Base-by-base conservation (phyloP, 2,888 invertebrate genomes). In the Rhodophaea formosa region DNA sequence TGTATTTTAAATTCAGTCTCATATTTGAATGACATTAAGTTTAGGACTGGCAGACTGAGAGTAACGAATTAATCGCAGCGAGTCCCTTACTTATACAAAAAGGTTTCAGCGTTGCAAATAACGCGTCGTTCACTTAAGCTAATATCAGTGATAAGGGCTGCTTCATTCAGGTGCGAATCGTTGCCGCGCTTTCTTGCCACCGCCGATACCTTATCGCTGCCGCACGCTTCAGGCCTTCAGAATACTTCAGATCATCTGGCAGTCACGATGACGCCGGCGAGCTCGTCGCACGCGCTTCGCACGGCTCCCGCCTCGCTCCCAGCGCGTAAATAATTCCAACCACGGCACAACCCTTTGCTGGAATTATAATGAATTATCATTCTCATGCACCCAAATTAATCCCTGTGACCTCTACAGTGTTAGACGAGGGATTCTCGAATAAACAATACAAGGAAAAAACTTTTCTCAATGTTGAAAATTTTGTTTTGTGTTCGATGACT, bases 231-330 rank as follows among this genome's bases (percentile, higher is more conserved):
- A 16, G 51, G 51, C 51, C 30, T 51, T 51, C 23, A 49, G 32
- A 32, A 3, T 30, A 30, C 30, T 32, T 16, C 49, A 35, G 47
- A 56, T 47, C 35, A 49, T 49, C 63, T 44, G 43, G 56, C 79
- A 86, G 86, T 87, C 76, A 76, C 73, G 65, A 74, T 76, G 73
- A 74, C 78, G 69, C 71, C 82, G 80, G 74, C 77, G 63, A 63
- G 61, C 67, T 70, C 66, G 76, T 64, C 74, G 70, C 82, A 81
- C 85, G 87, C 77, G 59, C 59, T 57, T 68, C 68, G 64, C 58
- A 62, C 69, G 59, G 66, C 66, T 58, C 53, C 57, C 42, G 60
- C 39, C 63, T 64, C 59, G 60, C 59, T 68, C 63, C 68, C 70
- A 67, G 51, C 69, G 72, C 79, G 79, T 73, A 74, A 77, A 76